Percentiles rank a stretch among this genome's conserved stretches.
phyloP scores from a whole-genome alignment of 2,888 invertebrate species.

The Leptinotarsa tumamoca region DNA sequence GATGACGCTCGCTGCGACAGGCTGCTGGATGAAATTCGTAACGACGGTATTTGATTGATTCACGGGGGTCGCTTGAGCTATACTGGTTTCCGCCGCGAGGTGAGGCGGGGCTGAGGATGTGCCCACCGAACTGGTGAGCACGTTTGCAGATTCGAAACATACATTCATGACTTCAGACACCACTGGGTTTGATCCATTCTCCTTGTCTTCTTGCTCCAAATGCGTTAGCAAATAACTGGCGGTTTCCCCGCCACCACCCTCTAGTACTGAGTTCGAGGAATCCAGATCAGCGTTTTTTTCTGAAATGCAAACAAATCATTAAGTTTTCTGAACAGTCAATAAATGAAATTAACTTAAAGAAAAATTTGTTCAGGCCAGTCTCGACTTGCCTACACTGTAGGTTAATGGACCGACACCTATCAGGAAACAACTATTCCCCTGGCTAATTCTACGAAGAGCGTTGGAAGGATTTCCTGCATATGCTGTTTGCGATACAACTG shows the following conservation, averaged over 20 bases:
- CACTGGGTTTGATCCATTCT: conserved; percentile 51
- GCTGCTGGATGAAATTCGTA: conserved; percentile 36
- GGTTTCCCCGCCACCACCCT: conserved; percentile 60
- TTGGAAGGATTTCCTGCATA: too few species aligned
- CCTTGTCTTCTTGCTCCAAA: conserved; percentile 27
- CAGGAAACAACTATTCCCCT: too few species aligned
- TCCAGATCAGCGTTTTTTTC: conserved; percentile 41
- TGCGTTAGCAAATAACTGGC: conserved; percentile 16
- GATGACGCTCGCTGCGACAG: conserved; percentile 32
- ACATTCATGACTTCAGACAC: conserved; percentile 61
- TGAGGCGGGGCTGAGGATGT: conserved; percentile 45
- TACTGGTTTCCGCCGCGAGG: conserved; percentile 28
- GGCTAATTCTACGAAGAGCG: too few species aligned
- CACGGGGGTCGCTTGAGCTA: background rate
- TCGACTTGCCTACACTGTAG: too few species aligned
- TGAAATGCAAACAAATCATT: conserved; percentile 18
- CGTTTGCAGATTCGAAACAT: conserved; percentile 60
- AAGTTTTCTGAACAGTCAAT: background rate
- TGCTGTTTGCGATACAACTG: too few species aligned
- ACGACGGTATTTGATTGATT: conserved; percentile 35
- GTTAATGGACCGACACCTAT: too few species aligned
- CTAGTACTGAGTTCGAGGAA: conserved; percentile 44
- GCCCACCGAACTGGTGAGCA: conserved; percentile 58
- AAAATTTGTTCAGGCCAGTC: too few species aligned
- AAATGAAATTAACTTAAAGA: background rate